Evolutionary conservation across 2,888 invertebrate species (phyloP).

Genomic region (Plagodis pulveraria): DNA sequence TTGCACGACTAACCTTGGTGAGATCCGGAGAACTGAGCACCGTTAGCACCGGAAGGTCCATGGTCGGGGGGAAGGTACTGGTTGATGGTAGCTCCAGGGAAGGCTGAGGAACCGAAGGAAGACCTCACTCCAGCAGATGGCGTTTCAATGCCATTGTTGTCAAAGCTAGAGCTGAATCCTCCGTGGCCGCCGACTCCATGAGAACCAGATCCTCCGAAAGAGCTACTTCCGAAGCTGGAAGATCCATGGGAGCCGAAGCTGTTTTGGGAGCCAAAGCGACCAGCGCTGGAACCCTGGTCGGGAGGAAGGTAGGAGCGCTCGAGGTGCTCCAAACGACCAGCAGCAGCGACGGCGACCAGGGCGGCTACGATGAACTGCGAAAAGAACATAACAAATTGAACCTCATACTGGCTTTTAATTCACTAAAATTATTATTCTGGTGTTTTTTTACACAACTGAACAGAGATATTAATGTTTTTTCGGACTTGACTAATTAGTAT

Average conservation of each 20-base stretch:
- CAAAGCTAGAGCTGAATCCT: slow-evolving; percentile 19
- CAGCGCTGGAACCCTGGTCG: slow-evolving; percentile 40
- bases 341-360: slow-evolving; percentile 64
- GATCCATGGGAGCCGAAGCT: slow-evolving; percentile 21
- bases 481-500: too few species aligned
- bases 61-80: slow-evolving; percentile 74
- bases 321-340: slow-evolving; percentile 72
- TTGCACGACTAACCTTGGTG: slow-evolving; percentile 34
- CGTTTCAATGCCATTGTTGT: slow-evolving; percentile 31
- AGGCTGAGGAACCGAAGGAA: slow-evolving; percentile 38
- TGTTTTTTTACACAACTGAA: too few species aligned
- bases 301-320: slow-evolving; percentile 76
- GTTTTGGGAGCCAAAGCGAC: slow-evolving; percentile 22
- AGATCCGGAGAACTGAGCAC: slow-evolving; percentile 41
- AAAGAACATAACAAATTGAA: slow-evolving; percentile 7
- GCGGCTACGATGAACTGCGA: slow-evolving; percentile 70
- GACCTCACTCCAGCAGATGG: slow-evolving; percentile 33
- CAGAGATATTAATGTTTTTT: too few species aligned
- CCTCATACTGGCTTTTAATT: not conserved
- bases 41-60: slow-evolving; percentile 52
- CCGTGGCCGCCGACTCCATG: slow-evolving; percentile 15
- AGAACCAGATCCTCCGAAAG: slow-evolving; percentile 4
- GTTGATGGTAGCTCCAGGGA: slow-evolving; percentile 64
- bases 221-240: slow-evolving; percentile 4
- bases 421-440: too few species aligned